Evolutionary conservation across 2,113 vertebrate genomes (phyloP), one percentile per base, ranked within the genome.

Genomic region (Leucopsar rothschildi): DNA sequence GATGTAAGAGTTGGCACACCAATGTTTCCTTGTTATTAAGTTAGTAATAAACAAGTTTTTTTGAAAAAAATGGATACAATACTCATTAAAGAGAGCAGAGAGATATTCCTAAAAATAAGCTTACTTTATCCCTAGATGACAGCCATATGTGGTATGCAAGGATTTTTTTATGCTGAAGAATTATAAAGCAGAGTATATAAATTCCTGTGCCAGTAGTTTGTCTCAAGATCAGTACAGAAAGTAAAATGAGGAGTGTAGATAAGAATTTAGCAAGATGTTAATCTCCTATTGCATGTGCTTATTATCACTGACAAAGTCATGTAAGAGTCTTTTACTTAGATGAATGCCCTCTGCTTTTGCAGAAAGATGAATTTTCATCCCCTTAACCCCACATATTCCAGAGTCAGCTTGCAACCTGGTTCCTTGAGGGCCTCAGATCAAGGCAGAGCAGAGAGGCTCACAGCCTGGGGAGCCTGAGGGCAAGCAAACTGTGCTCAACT

Each of bases 1-100:
- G 47, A 25, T 2, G 0, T 22, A 49, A 29, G 28, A 44, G 8
- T 21, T 52, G 21, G 9, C 6, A 25, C 12, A 18, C 0, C 0
- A 1, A 27, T 5, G 5, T 37, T n/a, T 28, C 5, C 23, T 40
- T 40, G 22, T 45, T 69, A 39, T 10, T 85, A 39, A 61, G 29
- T 28, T 16, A 55, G 14, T 16, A 47, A 45, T 25, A 73, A 87
- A 16, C 8, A 47, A 35, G 10, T 5, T 28, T n/a, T 39, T 56
- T 71, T 9, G 3, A 10, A 29, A 16, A 60, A 77, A 70, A 52
- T 14, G 8, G 44, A 24, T 14, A 5, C 5, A 44, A 17, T n/a
- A 33, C 5, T 73, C 7, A 12, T 50, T 59, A 37, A 53, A 23
- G 22, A 60, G 8, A 71, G 9, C 20, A 72, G 28, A 56, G 19